These are phyloP conservation scores for Allolobophora icterica DNA, from an alignment of 2,888 invertebrate species.

Conservation along the genomic window DNA sequence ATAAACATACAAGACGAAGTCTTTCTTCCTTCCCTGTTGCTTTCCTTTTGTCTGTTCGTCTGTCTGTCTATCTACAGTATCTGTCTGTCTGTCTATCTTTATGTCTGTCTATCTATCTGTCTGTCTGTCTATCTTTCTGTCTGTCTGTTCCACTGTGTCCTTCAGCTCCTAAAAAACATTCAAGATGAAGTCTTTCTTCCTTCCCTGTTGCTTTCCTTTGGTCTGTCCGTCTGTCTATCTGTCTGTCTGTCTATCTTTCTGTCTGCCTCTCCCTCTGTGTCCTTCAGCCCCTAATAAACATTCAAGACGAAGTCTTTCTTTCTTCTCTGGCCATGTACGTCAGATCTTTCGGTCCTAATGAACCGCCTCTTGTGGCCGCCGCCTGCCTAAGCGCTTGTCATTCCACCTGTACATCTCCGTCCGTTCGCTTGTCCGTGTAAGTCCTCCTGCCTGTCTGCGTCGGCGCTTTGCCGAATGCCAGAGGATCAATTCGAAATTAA, in stretches of 20 bases:
- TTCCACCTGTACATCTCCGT: neutral
- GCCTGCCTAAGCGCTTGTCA: neutral
- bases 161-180: neutral
- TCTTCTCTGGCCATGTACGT: neutral
- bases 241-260: neutral
- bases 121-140: neutral
- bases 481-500: neutral
- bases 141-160: neutral
- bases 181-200: neutral
- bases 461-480: neutral
- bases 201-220: too few species aligned
- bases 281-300: neutral
- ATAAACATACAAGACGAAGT: neutral
- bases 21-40: neutral
- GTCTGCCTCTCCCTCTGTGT: neutral
- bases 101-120: neutral
- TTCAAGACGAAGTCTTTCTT: neutral
- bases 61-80: too few species aligned
- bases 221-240: neutral
- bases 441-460: neutral
- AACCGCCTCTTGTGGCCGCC: neutral
- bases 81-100: too few species aligned
- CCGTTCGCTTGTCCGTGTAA: neutral
- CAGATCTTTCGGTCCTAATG: neutral
- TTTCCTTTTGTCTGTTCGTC: too few species aligned